phyloP scores from a whole-genome alignment of 2,888 invertebrate species.

The Drosophila anomalata region DNA sequence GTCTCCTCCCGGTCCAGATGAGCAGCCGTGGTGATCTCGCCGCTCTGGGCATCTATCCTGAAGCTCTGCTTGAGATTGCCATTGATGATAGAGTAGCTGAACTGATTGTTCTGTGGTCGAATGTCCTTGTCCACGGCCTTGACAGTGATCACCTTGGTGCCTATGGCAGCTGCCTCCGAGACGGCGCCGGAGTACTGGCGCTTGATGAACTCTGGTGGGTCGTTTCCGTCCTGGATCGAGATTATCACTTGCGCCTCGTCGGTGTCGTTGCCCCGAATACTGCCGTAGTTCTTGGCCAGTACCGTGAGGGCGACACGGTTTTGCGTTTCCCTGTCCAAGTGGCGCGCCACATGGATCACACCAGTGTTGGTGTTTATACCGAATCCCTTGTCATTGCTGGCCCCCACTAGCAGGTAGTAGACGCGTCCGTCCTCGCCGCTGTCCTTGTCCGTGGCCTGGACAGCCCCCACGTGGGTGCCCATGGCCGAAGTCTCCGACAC shows the following conservation, averaged over 20 bases:
- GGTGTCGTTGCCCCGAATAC: constrained; percentile 96
- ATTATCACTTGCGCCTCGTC: constrained; percentile 97
- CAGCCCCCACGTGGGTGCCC: constrained; percentile 92
- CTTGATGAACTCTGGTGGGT: constrained; percentile 96
- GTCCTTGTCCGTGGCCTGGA: constrained; percentile 95
- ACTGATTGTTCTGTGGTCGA: constrained; percentile 94
- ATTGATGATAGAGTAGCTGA: constrained; percentile 94
- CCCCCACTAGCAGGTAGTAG: constrained; percentile 96
- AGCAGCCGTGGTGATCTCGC: constrained; percentile 91
- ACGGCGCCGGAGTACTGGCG: constrained; percentile 91
- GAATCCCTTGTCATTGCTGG: constrained; percentile 96
- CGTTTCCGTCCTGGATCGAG: constrained; percentile 97
- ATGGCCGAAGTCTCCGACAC: constrained; percentile 96
- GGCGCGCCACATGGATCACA: constrained; percentile 91
- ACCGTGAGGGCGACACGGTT: constrained; percentile 95
- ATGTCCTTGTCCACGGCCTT: constrained; percentile 96
- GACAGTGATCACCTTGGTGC: constrained; percentile 90
- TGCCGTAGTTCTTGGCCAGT: constrained; percentile 96
- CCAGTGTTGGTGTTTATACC: constrained; percentile 93
- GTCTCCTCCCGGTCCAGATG: constrained; percentile 92
- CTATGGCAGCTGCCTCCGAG: constrained; percentile 91
- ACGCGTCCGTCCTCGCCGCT: constrained; percentile 94
- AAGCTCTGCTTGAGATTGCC: constrained; percentile 93
- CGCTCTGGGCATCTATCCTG: constrained; percentile 93
- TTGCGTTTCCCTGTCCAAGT: constrained; percentile 94